Evolutionary conservation across 2,888 invertebrate genomes (phyloP).

Genomic region (Pantelozetes paolii): DNA sequence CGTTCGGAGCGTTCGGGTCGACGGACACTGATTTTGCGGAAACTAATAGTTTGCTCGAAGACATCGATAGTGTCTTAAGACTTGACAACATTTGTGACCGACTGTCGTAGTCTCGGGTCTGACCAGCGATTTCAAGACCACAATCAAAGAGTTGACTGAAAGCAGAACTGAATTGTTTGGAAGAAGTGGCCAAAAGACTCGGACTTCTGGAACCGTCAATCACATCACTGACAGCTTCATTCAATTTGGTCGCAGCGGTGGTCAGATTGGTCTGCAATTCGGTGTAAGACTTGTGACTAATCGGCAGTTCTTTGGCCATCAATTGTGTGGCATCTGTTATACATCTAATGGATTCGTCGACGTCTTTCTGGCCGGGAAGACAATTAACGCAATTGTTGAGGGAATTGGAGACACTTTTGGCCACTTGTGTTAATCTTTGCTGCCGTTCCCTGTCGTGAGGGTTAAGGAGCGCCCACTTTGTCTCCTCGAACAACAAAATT

Average conservation of each 20-base stretch:
- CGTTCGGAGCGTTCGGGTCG: conserved; percentile 82
- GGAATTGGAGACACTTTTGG: conserved; percentile 57
- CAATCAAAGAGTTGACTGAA: conserved; percentile 72
- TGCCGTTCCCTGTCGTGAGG: conserved; percentile 62
- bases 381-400: conserved; percentile 71
- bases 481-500: conserved; percentile 71
- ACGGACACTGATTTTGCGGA: conserved; percentile 85
- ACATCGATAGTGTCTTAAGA: conserved; percentile 78
- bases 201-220: conserved; percentile 67
- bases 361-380: conserved; percentile 86
- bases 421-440: conserved; percentile 62
- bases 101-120: conserved; percentile 59
- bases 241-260: conserved; percentile 74
- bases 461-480: conserved; percentile 67
- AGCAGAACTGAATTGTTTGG: conserved; percentile 70
- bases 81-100: conserved; percentile 70
- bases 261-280: conserved; percentile 81
- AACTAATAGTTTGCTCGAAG: conserved; percentile 75
- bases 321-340: conserved; percentile 68
- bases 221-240: conserved; percentile 75
- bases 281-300: conserved; percentile 63
- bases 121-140: conserved; percentile 79
- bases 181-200: conserved; percentile 65
- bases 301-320: conserved; percentile 62
- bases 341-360: conserved; percentile 79